A percentile compares a stretch with the other conserved stretches of the same genome.
Evolutionary conservation across 2,113 vertebrate species (phyloP).

Genomic region (Rafetus swinhoei): DNA sequence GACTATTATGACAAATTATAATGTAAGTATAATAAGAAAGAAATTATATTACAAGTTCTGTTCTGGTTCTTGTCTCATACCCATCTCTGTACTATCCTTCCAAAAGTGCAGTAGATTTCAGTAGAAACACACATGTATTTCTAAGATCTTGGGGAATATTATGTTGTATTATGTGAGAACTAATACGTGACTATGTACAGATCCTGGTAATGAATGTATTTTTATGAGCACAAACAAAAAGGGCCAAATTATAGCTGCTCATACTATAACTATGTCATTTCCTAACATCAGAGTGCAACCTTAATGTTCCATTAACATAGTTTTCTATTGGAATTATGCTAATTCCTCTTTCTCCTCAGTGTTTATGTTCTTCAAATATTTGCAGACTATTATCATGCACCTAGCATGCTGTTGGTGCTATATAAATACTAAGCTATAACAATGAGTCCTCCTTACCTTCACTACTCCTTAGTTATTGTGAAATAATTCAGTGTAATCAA

Average conservation of each 20-base stretch:
- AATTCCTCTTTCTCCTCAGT: neutral
- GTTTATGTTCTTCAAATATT: slow-evolving; percentile 13
- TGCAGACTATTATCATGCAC: slow-evolving; percentile 4
- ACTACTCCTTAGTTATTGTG: neutral
- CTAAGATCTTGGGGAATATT: neutral
- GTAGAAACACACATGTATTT: neutral
- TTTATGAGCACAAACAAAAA: neutral
- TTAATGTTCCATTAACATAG: neutral
- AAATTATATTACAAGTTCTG: neutral
- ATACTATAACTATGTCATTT: neutral
- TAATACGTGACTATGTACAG: neutral
- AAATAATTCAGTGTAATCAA: slow-evolving; percentile 3
- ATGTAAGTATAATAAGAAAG: neutral
- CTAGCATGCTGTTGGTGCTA: neutral
- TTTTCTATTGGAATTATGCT: neutral
- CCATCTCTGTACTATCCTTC: neutral
- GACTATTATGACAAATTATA: neutral
- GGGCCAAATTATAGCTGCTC: neutral
- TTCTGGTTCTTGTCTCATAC: neutral
- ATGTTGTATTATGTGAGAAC: neutral
- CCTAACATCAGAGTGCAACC: neutral
- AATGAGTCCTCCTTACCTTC: neutral
- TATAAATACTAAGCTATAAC: neutral
- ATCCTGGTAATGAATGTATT: neutral
- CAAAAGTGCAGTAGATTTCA: neutral